Conservation (phyloP, 2,888 invertebrate species). For the Pristionchus japonicus region DNA sequence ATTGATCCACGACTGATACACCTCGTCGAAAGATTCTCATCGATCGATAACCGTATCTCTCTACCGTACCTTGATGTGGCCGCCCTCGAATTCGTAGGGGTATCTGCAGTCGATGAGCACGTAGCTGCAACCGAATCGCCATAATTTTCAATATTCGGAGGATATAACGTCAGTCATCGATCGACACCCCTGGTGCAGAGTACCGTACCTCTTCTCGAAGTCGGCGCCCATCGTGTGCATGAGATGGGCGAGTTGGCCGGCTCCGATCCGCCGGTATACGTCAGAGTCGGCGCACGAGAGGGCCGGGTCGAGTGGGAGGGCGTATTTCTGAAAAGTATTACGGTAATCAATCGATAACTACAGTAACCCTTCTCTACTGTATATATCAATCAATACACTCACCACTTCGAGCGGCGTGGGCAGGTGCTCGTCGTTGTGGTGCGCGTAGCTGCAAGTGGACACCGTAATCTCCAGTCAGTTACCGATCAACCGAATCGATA, state of each 20-base stretch:
- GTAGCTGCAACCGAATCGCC: not conserved
- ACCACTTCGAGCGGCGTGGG: not conserved
- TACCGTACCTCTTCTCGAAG: slow-evolving; percentile 29
- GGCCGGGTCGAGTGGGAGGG: not conserved
- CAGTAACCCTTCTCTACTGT: too few relatives aligned
- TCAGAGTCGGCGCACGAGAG: not conserved
- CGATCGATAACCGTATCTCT: not conserved
- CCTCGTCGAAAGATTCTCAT: not conserved
- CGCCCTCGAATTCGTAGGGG: slow-evolving; percentile 46
- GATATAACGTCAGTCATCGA: not conserved
- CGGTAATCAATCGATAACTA: not conserved
- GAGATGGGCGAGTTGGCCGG: not conserved
- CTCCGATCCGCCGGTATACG: slow-evolving; percentile 3
- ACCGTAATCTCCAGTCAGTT: not conserved
- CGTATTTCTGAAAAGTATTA: not conserved
- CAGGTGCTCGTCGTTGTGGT: not conserved
- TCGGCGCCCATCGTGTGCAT: slow-evolving; percentile 27
- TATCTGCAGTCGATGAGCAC: slow-evolving; percentile 44
- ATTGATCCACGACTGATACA: not conserved
- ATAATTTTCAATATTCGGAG: not conserved
- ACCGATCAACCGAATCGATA: not conserved
- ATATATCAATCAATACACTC: not conserved
- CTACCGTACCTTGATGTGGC: slow-evolving; percentile 43
- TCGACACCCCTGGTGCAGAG: not conserved
- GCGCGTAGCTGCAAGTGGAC: slow-evolving; percentile 24